Conservation (phyloP, 2,113 vertebrate genomes). For the Eleginops maclovinus region DNA sequence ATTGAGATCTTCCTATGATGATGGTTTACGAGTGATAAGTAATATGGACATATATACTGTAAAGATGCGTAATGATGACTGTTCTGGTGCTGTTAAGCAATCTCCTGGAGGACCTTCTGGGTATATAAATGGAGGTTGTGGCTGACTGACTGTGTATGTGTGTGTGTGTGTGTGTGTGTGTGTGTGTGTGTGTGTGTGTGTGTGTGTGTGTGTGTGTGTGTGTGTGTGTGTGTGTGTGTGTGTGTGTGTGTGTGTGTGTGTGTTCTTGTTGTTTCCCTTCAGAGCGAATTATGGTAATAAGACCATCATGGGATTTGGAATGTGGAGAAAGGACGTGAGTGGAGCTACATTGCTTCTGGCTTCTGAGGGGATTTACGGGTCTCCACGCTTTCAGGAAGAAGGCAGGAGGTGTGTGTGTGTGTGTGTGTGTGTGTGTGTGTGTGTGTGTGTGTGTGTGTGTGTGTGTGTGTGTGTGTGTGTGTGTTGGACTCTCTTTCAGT, state of each 20-base stretch:
- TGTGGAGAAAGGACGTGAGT: slow-evolving; percentile 50
- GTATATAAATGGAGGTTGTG: neutral
- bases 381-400: slow-evolving; percentile 1
- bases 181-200: slow-evolving; percentile 17
- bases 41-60: no score
- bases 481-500: neutral
- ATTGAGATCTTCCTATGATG: no score
- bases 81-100: no score
- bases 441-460: slow-evolving; percentile 8
- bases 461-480: slow-evolving; percentile 21
- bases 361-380: slow-evolving; percentile 46
- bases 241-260: slow-evolving; percentile 10
- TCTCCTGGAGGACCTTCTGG: no score
- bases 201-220: slow-evolving; percentile 2
- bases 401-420: slow-evolving; percentile 15
- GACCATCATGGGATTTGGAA: slow-evolving; percentile 49
- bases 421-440: slow-evolving; percentile 20
- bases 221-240: neutral
- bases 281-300: slow-evolving; percentile 60
- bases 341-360: slow-evolving; percentile 43
- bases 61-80: no score
- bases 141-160: neutral
- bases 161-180: slow-evolving; percentile 8
- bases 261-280: slow-evolving; percentile 46
- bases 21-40: no score